Evolutionary conservation across 2,888 invertebrate species (phyloP).

Genomic region (Macaria liturata): DNA sequence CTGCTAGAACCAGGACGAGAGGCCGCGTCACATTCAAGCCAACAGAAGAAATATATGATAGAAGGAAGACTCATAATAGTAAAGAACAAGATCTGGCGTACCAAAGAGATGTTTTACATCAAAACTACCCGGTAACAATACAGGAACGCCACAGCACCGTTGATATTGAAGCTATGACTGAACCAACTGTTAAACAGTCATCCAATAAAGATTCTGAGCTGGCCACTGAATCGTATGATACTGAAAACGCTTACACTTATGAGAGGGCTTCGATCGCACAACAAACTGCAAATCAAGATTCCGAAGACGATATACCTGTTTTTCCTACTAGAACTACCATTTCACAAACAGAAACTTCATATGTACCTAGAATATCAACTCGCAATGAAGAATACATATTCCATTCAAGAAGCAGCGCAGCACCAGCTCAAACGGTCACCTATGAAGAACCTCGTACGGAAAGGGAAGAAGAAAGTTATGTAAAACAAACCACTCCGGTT

Average conservation of each 20-base stretch:
- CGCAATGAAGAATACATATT: slow-evolving; percentile 55
- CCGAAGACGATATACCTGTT: slow-evolving; percentile 46
- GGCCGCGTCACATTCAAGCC: slow-evolving; percentile 80
- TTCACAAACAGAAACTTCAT: slow-evolving; percentile 54
- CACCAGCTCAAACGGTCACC: slow-evolving; percentile 51
- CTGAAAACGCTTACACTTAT: slow-evolving; percentile 72
- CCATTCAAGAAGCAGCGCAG: slow-evolving; percentile 53
- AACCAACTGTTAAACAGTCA: slow-evolving; percentile 31
- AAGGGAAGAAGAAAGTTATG: slow-evolving; percentile 52
- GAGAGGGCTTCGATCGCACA: slow-evolving; percentile 64
- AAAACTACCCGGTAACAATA: slow-evolving; percentile 85
- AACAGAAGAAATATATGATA: slow-evolving; percentile 64
- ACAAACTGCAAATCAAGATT: slow-evolving; percentile 46
- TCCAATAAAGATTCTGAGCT: slow-evolving; percentile 49
- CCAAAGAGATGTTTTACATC: slow-evolving; percentile 85
- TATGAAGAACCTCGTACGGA: slow-evolving; percentile 51
- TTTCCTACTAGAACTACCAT: slow-evolving; percentile 41
- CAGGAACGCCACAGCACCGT: slow-evolving; percentile 76
- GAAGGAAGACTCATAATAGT: slow-evolving; percentile 48
- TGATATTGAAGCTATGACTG: slow-evolving; percentile 73
- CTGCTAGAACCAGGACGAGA: slow-evolving; percentile 67
- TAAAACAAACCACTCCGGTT: slow-evolving; percentile 51
- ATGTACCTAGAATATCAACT: slow-evolving; percentile 51
- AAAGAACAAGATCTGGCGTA: slow-evolving; percentile 81
- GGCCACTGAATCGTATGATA: slow-evolving; percentile 56